These are phyloP conservation scores for Rhinatrema bivittatum DNA, from an alignment of 2,797 vertebrate genomes.

Conservation along the genomic window DNA sequence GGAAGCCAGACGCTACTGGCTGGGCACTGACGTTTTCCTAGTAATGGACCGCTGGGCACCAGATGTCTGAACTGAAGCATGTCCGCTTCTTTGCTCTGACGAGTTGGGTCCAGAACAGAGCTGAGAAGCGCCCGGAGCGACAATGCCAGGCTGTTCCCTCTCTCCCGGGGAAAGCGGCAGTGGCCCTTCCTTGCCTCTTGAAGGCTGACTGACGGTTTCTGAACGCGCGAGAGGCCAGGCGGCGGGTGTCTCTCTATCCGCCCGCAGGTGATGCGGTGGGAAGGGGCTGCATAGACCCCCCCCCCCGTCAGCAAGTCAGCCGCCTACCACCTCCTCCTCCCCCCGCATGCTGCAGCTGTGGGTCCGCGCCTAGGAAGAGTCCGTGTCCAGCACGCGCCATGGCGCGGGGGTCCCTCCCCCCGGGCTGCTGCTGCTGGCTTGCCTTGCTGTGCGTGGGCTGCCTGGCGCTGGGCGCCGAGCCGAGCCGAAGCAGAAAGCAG, in stretches of 20 bases:
- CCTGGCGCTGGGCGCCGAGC: conserved; percentile 5
- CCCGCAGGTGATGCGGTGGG: too few relatives aligned
- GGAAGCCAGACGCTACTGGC: too few relatives aligned
- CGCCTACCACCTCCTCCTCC: neutral
- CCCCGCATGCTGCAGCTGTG: too few relatives aligned
- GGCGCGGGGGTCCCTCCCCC: neutral
- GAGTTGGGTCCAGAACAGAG: too few relatives aligned
- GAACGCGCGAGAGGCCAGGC: too few relatives aligned
- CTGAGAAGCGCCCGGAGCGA: too few relatives aligned
- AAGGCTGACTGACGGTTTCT: too few relatives aligned
- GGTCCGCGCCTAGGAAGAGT: neutral
- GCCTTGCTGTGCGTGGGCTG: conserved; percentile 1
- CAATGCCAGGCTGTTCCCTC: neutral
- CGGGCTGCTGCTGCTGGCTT: neutral
- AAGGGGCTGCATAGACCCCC: too few relatives aligned
- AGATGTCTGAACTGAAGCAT: too few relatives aligned
- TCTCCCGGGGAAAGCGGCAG: neutral
- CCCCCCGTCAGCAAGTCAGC: too few relatives aligned
- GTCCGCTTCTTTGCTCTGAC: too few relatives aligned
- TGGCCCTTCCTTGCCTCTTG: neutral
- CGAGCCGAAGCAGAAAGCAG: neutral
- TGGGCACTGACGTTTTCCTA: neutral
- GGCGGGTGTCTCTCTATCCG: too few relatives aligned
- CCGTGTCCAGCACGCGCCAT: neutral
- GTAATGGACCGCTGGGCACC: neutral